Base-by-base conservation (phyloP, 1,140 invertebrate species). In the Caenorhabditis tropicalis region DNA sequence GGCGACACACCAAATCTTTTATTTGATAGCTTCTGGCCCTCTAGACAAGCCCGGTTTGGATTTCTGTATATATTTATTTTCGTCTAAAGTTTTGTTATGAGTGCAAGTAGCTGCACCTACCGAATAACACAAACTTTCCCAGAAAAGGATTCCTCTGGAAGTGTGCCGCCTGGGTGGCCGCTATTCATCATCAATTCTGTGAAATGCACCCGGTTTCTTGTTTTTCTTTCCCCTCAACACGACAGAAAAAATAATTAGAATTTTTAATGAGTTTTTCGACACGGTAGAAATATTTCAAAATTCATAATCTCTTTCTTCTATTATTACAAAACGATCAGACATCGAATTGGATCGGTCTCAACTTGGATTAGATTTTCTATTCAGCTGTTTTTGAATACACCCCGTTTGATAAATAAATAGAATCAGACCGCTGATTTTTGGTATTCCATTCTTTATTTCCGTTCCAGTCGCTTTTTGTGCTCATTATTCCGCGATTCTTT, bases 341-440 rank as follows among this genome's bases (percentile, higher is more conserved):
- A 74, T 3, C 15, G 36, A 31, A n/a, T 10, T 12, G 9, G 33
- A 21, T 46, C 21, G 65, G n/a, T 74, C 2, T 24, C 36, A 39
- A 43, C 21, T 74, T 39, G 36, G 65, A 74, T 74, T 74, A 74
- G 65, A 43, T 74, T 43, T 74, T 33, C 27, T 24, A 53, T 12
- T n/a, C n/a, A n/a, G n/a, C n/a, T n/a, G n/a, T n/a, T 27, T 27
- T 29, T 65, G 31, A 16, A 65, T 65, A 15, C 58, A 21, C 31
- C 3, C 27, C 12, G 19, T n/a, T 51, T 58, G 24, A 33, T 27
- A 27, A n/a, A 39, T 43, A 65, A 65, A 65, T 65, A 65, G 58
- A n/a, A 65, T 65, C 29, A 65, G 36, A 65, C 24, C 31, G 10
- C 21, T 51, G 49, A 51, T 51, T 51, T n/a, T 51, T 51, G 49